These are phyloP conservation scores for Lateolabrax maculatus DNA, from an alignment of 2,797 vertebrate species.

Conservation along the genomic window DNA sequence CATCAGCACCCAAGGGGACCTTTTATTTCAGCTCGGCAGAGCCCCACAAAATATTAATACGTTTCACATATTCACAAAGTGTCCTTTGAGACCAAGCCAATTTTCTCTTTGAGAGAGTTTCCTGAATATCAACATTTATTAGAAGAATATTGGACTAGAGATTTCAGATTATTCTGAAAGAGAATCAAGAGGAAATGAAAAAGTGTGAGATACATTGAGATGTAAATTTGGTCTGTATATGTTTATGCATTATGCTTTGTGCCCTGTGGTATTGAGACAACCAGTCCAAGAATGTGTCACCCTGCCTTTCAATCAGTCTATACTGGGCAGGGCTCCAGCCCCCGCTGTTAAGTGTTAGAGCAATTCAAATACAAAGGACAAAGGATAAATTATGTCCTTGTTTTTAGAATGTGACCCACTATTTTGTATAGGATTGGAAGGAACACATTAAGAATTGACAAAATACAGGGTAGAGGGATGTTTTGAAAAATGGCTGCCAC, in stretches of 20 bases:
- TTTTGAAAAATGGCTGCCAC: neutral
- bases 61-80: slow-evolving; percentile 41
- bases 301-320: neutral
- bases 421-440: neutral
- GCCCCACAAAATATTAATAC: slow-evolving; percentile 30
- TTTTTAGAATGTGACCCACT: neutral
- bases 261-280: neutral
- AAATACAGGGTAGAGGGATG: neutral
- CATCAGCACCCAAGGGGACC: slow-evolving; percentile 30
- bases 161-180: slow-evolving; percentile 12
- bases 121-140: slow-evolving; percentile 37
- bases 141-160: slow-evolving; percentile 37
- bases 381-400: neutral
- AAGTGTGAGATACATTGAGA: slow-evolving; percentile 10
- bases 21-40: slow-evolving; percentile 39
- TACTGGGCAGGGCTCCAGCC: neutral
- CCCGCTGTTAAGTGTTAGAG: slow-evolving; percentile 1
- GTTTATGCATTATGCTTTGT: slow-evolving; percentile 15
- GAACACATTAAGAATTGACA: slow-evolving; percentile 15
- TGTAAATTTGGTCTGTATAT: slow-evolving; percentile 31
- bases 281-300: slow-evolving; percentile 29
- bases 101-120: slow-evolving; percentile 37
- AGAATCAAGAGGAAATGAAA: slow-evolving; percentile 44
- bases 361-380: slow-evolving; percentile 1
- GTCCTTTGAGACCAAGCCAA: slow-evolving; percentile 37